These are phyloP conservation scores for Andrena praecox DNA, from an alignment of 2,888 invertebrate species.

Conservation along the genomic window DNA sequence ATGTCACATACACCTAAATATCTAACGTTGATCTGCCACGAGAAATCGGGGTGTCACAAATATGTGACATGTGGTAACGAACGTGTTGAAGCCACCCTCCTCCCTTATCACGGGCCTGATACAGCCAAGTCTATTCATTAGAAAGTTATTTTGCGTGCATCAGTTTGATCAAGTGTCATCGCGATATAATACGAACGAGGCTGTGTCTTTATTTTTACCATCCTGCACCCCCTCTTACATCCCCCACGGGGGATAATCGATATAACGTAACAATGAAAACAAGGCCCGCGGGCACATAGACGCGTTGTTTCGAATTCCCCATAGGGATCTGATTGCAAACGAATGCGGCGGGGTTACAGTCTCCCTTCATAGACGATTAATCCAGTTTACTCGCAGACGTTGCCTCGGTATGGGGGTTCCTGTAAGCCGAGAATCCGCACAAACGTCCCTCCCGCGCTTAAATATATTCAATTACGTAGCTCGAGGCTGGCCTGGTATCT, in stretches of 20 bases:
- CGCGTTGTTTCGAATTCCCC: constrained; percentile 74
- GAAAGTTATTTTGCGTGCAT: too few species aligned
- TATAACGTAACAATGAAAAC: constrained; percentile 61
- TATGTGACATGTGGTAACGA: too few species aligned
- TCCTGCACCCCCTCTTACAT: too few species aligned
- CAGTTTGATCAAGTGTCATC: constrained; percentile 1
- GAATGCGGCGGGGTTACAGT: constrained; percentile 75
- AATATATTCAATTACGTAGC: constrained; percentile 82
- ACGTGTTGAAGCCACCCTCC: too few species aligned
- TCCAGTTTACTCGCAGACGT: constrained; percentile 84
- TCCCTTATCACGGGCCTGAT: too few species aligned
- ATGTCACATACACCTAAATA: too few species aligned
- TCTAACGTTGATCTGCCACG: too few species aligned
- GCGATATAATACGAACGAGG: neutral
- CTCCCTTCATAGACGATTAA: constrained; percentile 84
- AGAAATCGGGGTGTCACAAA: too few species aligned
- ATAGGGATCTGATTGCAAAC: constrained; percentile 79
- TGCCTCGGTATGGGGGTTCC: constrained; percentile 72
- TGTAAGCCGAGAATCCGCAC: constrained; percentile 84
- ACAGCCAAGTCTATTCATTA: too few species aligned
- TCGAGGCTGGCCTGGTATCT: constrained; percentile 55
- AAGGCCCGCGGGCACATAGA: constrained; percentile 37
- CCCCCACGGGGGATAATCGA: constrained; percentile 19
- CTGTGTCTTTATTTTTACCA: constrained; percentile 20
- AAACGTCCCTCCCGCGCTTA: constrained; percentile 82